phyloP scores from a whole-genome alignment of 2,113 vertebrate genomes.

The Pituophis catenifer region DNA sequence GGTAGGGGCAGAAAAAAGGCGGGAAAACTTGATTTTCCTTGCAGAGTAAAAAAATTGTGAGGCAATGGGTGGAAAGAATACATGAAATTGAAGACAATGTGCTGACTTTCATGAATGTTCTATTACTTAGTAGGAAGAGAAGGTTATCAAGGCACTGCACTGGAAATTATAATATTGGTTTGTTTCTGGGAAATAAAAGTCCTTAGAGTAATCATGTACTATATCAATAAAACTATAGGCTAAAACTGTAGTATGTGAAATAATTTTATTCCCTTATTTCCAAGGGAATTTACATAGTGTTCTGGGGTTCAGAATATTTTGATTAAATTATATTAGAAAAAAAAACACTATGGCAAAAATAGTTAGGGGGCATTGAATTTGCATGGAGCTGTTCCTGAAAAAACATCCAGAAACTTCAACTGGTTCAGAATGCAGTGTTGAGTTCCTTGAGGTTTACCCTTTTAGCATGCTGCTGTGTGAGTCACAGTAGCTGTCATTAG shows the following conservation, averaged over 20 bases:
- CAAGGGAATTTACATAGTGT: neutral
- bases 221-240: neutral
- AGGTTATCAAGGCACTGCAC: neutral
- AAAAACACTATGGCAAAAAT: neutral
- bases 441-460: too few species aligned
- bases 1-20: neutral
- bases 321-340: neutral
- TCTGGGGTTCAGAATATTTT: neutral
- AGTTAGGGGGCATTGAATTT: neutral
- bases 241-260: too few species aligned
- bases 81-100: neutral
- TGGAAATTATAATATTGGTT: neutral
- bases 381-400: neutral
- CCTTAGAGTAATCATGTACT: neutral
- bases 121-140: neutral
- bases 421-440: too few species aligned
- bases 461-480: too few species aligned
- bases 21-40: neutral
- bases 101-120: neutral
- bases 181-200: neutral
- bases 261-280: neutral
- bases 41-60: neutral
- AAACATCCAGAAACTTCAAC: too few species aligned
- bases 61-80: neutral
- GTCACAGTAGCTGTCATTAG: too few species aligned